Percentiles rank a stretch among this genome's conserved stretches.
phyloP scores from a whole-genome alignment of 1,140 invertebrate genomes.

The Yoshiicerus persimilis region DNA sequence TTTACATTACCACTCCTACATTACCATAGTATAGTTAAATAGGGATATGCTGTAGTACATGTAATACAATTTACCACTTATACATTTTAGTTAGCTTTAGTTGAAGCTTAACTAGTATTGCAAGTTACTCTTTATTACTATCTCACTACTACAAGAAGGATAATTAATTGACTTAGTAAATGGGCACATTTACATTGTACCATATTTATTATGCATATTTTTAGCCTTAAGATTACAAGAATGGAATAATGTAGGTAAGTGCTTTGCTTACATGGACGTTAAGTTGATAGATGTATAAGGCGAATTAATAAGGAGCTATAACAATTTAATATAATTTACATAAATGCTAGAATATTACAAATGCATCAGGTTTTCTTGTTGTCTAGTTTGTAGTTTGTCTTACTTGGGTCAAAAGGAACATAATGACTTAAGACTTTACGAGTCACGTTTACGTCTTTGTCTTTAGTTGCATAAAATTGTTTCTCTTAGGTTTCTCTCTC shows the following conservation, averaged over 20 bases:
- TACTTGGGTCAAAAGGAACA: neutral
- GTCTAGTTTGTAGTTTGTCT: neutral
- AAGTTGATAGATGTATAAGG: neutral
- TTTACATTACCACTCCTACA: too few relatives aligned
- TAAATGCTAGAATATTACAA: neutral
- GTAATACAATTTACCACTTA: too few relatives aligned
- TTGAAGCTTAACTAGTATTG: too few relatives aligned
- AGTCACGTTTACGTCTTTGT: constrained; percentile 7
- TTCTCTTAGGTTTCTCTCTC: neutral
- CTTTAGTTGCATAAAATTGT: neutral
- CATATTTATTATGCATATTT: neutral
- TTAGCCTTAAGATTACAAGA: neutral
- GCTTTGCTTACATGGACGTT: neutral
- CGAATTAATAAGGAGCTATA: neutral
- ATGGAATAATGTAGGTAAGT: neutral
- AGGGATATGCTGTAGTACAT: too few relatives aligned
- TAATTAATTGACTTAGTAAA: neutral
- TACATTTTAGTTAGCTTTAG: too few relatives aligned
- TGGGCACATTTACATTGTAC: neutral
- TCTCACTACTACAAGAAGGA: neutral
- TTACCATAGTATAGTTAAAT: too few relatives aligned
- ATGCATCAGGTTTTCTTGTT: neutral
- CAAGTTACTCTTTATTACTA: too few relatives aligned
- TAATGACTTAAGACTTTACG: constrained; percentile 9
- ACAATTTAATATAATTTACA: neutral